Base-by-base conservation (phyloP, 35 echinoderm and acorn worm genomes). In the Apostichopus japonicus region DNA sequence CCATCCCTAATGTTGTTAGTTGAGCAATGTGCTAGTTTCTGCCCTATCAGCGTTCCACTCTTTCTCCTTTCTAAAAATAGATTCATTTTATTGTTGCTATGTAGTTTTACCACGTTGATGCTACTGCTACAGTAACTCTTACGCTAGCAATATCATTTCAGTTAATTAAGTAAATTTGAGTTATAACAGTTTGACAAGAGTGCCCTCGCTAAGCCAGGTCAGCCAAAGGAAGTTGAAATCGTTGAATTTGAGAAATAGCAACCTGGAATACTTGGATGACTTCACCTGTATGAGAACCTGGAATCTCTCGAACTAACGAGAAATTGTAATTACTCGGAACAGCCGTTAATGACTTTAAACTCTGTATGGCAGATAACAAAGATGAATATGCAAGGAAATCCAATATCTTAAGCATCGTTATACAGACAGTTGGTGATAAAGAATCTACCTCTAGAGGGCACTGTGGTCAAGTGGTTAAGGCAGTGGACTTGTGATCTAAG, bases 251-350 rank as follows among this genome's bases (percentile, higher is more conserved):
- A 87, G 95, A 44, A 94, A 96, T 59, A 99, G 96, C 79, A 99
- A 93, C 87, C 88, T 99, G 52, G 95, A 95, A n/a, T 96, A 93
- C 62, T 77, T 99, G 63, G 87, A 94, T 77, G 97, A 95, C 62
- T 99, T 19, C 93, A 96, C 53, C 73, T 93, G 56, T 90, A 90
- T 19, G 84, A 78, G 23, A 93, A 86, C 23, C 80, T 99, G 51
- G 82, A 93, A 25, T 92, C 77, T 9, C 90, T 99, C 6, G 97
- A 99, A 52, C 72, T 96, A 19, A 72, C 91, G 0, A 94, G 94
- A 61, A 98, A 98, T 87, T 96, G 95, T 59, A 91, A 96, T 5
- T 94, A 93, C 25, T 93, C 93, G 17, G 67, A 79, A 7, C 21
- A 81, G 13, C 71, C 87, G 5, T 91, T 98, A 13, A 84, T 87